Evolutionary conservation across 2,888 invertebrate species (phyloP).

Genomic region (Kuschelorhynchus macadamiae): DNA sequence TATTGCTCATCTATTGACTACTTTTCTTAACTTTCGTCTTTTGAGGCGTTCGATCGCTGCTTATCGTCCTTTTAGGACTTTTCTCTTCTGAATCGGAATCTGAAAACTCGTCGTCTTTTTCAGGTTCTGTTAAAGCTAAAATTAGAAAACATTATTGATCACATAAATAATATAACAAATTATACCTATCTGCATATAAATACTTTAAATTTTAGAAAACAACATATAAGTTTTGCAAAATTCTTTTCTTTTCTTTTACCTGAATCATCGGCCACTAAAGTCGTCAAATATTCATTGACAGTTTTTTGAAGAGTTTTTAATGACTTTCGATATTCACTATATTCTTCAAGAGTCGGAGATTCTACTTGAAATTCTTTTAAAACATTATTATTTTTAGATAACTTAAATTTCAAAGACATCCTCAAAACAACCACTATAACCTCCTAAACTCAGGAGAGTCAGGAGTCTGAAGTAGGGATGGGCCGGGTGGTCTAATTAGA

Average conservation of each 20-base stretch:
- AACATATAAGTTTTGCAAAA: slow-evolving; percentile 4
- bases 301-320: slow-evolving; percentile 51
- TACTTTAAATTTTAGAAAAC: background rate
- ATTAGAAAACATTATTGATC: background rate
- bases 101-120: slow-evolving; percentile 11
- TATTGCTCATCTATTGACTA: too few relatives aligned
- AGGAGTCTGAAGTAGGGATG: too few relatives aligned
- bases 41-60: slow-evolving; percentile 9
- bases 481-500: too few relatives aligned
- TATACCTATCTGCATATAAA: too few relatives aligned
- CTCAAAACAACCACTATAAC: slow-evolving; percentile 12
- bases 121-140: slow-evolving; percentile 18
- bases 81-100: slow-evolving; percentile 43
- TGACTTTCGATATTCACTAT: slow-evolving; percentile 48
- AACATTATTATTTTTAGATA: slow-evolving; percentile 41
- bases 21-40: slow-evolving; percentile 22
- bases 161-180: too few relatives aligned
- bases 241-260: slow-evolving; percentile 32
- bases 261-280: slow-evolving; percentile 51
- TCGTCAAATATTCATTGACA: slow-evolving; percentile 55
- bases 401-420: slow-evolving; percentile 51
- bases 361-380: slow-evolving; percentile 47
- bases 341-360: slow-evolving; percentile 44
- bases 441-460: background rate
- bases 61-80: slow-evolving; percentile 38